Evolutionary conservation across 1,140 invertebrate species (phyloP).

Genomic region (Macrotrachela quadricornifera): DNA sequence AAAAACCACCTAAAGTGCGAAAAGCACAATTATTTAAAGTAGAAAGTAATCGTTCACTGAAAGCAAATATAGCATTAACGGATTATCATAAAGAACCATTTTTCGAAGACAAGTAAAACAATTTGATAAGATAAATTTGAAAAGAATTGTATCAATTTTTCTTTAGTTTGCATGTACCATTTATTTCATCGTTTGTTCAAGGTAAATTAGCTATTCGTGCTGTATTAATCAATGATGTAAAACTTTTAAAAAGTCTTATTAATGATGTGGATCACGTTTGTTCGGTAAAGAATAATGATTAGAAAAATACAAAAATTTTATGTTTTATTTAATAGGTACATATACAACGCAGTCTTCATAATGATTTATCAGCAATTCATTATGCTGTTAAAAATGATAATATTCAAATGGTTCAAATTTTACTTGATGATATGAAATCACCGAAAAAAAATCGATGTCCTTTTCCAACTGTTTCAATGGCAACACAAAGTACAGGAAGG

Average conservation of each 20-base stretch:
- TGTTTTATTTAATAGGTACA: neutral
- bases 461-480: slow-evolving; percentile 7
- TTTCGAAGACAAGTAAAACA: slow-evolving; percentile 25
- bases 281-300: slow-evolving; percentile 11
- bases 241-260: slow-evolving; percentile 20
- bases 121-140: no score
- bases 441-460: slow-evolving; percentile 17
- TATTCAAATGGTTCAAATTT: slow-evolving; percentile 17
- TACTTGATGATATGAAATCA: slow-evolving; percentile 18
- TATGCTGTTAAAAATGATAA: slow-evolving; percentile 25
- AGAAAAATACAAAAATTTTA: no score
- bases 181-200: slow-evolving; percentile 27
- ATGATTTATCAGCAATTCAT: slow-evolving; percentile 17
- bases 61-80: slow-evolving; percentile 18
- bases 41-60: slow-evolving; percentile 8
- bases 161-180: slow-evolving; percentile 17
- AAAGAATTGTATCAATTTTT: no score
- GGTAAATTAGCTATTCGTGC: slow-evolving; percentile 30
- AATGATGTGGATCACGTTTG: slow-evolving; percentile 23
- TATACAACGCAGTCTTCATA: slow-evolving; percentile 3
- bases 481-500: neutral
- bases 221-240: slow-evolving; percentile 21
- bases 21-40: neutral
- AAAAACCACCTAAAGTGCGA: neutral
- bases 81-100: slow-evolving; percentile 30